These are phyloP conservation scores for Cosmorhoe ocellata DNA, from an alignment of 2,888 invertebrate species.

Conservation along the genomic window DNA sequence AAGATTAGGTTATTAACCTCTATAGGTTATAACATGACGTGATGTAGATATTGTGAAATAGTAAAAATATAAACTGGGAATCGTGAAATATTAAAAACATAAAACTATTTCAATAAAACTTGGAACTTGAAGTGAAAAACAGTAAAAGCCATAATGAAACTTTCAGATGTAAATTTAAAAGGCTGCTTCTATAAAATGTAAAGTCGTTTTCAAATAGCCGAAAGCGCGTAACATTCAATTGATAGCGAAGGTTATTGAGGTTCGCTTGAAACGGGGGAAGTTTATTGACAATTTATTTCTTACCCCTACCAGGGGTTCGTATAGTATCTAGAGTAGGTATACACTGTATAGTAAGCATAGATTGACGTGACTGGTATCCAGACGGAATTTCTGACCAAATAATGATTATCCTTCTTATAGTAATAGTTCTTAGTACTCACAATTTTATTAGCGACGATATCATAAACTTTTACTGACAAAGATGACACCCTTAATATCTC, in stretches of 20 bases:
- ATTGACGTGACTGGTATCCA: too few species aligned
- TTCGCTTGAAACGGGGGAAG: constrained; percentile 6
- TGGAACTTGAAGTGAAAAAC: not conserved
- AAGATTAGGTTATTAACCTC: too few species aligned
- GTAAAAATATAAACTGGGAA: too few species aligned
- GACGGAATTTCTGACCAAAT: too few species aligned
- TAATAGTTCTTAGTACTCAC: too few species aligned
- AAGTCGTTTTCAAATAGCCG: constrained; percentile 14
- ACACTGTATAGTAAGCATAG: not conserved
- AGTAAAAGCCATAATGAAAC: not conserved
- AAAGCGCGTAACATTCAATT: constrained; percentile 17
- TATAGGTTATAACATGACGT: too few species aligned
- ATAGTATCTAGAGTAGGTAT: not conserved
- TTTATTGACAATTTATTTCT: constrained; percentile 22
- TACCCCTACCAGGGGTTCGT: constrained; percentile 4
- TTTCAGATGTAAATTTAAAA: constrained; percentile 1
- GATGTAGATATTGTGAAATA: too few species aligned
- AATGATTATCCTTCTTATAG: too few species aligned
- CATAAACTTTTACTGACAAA: constrained; percentile 5
- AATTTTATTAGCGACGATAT: not conserved
- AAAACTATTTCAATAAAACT: too few species aligned
- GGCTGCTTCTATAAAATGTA: constrained; percentile 8
- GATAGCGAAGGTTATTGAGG: constrained; percentile 22
- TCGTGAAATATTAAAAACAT: too few species aligned
- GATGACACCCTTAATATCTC: constrained; percentile 4